Evolutionary conservation across 2,797 vertebrate species (phyloP), one percentile per base, ranked within the genome.

Genomic region (Chaunax sp.): DNA sequence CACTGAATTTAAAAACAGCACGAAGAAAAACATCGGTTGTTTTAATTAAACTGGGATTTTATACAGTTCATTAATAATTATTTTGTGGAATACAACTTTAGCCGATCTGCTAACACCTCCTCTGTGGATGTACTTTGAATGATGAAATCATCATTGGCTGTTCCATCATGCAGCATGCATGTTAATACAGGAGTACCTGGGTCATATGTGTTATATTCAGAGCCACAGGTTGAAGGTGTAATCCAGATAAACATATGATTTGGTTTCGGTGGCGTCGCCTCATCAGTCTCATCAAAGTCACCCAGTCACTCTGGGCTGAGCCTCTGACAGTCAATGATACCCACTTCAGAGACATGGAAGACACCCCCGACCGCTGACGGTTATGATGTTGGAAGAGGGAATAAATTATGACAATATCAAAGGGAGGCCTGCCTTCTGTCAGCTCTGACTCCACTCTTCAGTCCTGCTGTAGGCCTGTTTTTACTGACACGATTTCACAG

Each of bases 381-480:
- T 72, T 82, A 22, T 76, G 80, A 78, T 82, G 78, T 57, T 41
- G 53, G 62, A 60, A 83, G 72, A 69, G 75, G 82, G 75, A 85
- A 82, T 82, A 80, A 83, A 81, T 75, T 69, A 82, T 78, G 75
- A 60, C 6, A 38, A 64, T 65, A 85, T 87, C 78, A 87, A 88
- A 87, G 80, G 50, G 49, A 67, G 74, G 45, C 30, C 67, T 58
- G 60, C 33, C 53, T 59, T 74, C 59, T 79, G 51, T 70, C 52
- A 5, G 18, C 59, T 62, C 35, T 1, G 23, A 16, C 66, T 69
- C 37, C 46, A 2, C 49, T 19, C 30, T n/a, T 60, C 59, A 18
- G 30, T 35, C 65, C 51, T 18, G 18, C 65, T 64, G 40, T 11
- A 9, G 14, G 65, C 18, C 26, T 51, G 22, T 20, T 65, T 51